Percentiles rank a stretch among this genome's conserved stretches.
phyloP scores from a whole-genome alignment of 1,140 invertebrate species.

The Leptopilina boulardi region DNA sequence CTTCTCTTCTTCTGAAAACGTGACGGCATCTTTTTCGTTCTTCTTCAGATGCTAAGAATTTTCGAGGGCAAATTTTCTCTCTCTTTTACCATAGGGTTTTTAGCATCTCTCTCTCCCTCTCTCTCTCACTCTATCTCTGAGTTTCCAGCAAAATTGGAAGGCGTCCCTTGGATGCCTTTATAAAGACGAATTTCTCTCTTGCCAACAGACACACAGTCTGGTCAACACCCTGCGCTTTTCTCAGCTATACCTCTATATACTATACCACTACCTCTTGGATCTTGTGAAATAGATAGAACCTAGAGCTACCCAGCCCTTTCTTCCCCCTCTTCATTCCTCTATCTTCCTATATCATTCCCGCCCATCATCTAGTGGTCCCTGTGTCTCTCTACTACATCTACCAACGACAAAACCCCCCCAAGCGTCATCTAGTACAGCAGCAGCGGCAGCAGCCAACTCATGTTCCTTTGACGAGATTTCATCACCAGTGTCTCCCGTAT shows the following conservation, averaged over 20 bases:
- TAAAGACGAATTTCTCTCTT: not conserved
- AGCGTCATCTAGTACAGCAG: not conserved
- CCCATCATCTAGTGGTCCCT: too few species aligned
- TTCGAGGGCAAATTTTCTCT: not conserved
- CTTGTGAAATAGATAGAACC: too few species aligned
- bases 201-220: not conserved
- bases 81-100: not conserved
- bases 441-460: not conserved
- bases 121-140: not conserved
- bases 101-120: too few species aligned
- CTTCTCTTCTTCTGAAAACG: not conserved
- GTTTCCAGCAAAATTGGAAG: not conserved
- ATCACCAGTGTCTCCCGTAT: constrained; percentile 8
- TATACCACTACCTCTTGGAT: too few species aligned
- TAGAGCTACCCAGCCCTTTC: too few species aligned
- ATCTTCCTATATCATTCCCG: too few species aligned
- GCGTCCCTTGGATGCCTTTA: not conserved
- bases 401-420: not conserved
- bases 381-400: too few species aligned
- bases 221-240: too few species aligned
- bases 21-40: not conserved
- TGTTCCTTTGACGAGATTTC: constrained; percentile 6
- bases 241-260: too few species aligned
- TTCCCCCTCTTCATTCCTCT: too few species aligned
- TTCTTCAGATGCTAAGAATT: not conserved